phyloP scores from a whole-genome alignment of 2,113 vertebrate species.

The Mionectes macconnelli region DNA sequence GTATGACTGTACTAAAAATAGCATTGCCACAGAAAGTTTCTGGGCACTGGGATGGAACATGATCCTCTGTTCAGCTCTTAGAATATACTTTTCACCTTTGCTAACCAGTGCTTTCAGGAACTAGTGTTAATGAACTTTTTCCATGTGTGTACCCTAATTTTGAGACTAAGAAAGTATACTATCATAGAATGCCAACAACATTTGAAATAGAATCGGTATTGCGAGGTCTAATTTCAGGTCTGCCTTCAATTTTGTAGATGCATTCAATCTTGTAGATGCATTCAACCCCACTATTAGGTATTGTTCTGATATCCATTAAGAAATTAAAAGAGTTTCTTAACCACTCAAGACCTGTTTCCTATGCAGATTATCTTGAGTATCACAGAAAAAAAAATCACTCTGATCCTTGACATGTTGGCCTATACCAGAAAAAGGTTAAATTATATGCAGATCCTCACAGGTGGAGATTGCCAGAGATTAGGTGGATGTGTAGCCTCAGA shows the following conservation, averaged over 20 bases:
- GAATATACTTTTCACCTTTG: not conserved
- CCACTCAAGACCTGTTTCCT: not conserved
- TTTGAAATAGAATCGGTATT: not conserved
- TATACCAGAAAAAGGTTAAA: not conserved
- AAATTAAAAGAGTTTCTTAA: not conserved
- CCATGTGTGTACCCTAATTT: not conserved
- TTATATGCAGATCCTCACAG: not conserved
- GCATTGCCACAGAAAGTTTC: not conserved
- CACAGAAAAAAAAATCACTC: not conserved
- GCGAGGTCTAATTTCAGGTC: not conserved
- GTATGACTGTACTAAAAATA: not conserved
- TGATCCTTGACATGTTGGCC: not conserved
- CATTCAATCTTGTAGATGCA: not conserved
- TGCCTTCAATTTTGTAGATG: not conserved
- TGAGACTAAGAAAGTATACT: not conserved
- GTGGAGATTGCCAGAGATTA: not conserved
- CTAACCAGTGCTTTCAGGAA: not conserved
- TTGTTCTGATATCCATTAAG: not conserved
- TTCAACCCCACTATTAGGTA: not conserved
- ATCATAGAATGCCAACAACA: fast-evolving
- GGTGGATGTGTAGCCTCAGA: not conserved
- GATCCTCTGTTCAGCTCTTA: not conserved
- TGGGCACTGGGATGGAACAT: not conserved
- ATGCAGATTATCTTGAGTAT: not conserved
- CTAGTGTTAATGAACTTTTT: not conserved